Conservation (phyloP, 2,888 invertebrate species). For the Yponomeuta evonymella region DNA sequence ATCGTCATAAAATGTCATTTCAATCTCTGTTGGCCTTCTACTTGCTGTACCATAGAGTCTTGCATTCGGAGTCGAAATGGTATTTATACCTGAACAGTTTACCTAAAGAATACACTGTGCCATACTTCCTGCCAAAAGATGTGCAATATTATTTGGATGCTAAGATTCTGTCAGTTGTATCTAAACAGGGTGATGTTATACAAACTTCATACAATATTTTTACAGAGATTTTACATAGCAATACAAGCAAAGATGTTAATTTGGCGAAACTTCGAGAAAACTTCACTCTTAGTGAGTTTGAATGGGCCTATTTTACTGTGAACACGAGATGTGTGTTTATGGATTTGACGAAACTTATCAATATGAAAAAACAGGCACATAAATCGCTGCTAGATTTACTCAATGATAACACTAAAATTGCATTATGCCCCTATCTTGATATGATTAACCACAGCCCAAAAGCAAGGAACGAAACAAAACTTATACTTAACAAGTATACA, state of each 20-base stretch:
- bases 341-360: slow-evolving; percentile 63
- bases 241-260: slow-evolving; percentile 46
- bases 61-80: slow-evolving; percentile 74
- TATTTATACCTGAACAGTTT: slow-evolving; percentile 81
- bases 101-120: slow-evolving; percentile 80
- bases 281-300: slow-evolving; percentile 76
- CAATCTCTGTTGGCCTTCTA: slow-evolving; percentile 86
- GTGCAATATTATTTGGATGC: slow-evolving; percentile 75
- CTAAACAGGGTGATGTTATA: slow-evolving; percentile 69
- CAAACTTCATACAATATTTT: slow-evolving; percentile 58
- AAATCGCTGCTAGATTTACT: slow-evolving; percentile 53
- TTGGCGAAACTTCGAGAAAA: slow-evolving; percentile 52
- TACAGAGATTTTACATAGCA: slow-evolving; percentile 58
- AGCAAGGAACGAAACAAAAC: slow-evolving; percentile 73
- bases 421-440: slow-evolving; percentile 91
- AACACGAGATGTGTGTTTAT: slow-evolving; percentile 91
- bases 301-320: slow-evolving; percentile 89
- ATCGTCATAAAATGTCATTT: slow-evolving; percentile 68
- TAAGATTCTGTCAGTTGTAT: slow-evolving; percentile 70
- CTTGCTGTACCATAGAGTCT: slow-evolving; percentile 80
- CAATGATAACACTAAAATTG: slow-evolving; percentile 79
- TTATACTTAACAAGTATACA: slow-evolving; percentile 48
- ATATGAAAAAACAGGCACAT: slow-evolving; percentile 58
- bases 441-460: slow-evolving; percentile 89
- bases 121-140: slow-evolving; percentile 78